Conservation (phyloP, 2,888 invertebrate genomes). For the Trichopoda pennipes region DNA sequence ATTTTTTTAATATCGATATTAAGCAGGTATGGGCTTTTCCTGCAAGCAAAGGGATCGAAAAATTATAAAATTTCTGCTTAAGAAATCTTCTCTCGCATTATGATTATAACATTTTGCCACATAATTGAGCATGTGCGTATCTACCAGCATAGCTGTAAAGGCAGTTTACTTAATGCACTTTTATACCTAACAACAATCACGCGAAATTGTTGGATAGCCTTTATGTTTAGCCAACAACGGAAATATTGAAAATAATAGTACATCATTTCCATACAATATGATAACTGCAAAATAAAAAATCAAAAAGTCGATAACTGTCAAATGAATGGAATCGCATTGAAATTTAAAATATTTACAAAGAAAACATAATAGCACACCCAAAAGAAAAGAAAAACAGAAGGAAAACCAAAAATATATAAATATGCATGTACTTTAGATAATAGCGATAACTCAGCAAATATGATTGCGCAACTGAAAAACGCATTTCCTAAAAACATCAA, state of each 20-base stretch:
- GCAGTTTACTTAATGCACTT: too few relatives aligned
- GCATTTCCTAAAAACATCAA: slow-evolving; percentile 61
- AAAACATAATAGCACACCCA: slow-evolving; percentile 31
- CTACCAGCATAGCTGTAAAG: too few relatives aligned
- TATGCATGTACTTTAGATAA: neutral
- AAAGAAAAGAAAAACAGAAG: slow-evolving; percentile 21
- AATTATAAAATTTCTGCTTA: too few relatives aligned
- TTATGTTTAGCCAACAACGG: slow-evolving; percentile 33
- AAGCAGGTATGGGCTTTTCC: too few relatives aligned
- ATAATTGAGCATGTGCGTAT: too few relatives aligned
- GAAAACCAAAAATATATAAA: slow-evolving; percentile 6
- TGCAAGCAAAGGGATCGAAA: too few relatives aligned
- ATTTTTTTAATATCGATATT: too few relatives aligned
- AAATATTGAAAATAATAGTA: slow-evolving; percentile 54
- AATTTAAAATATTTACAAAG: slow-evolving; percentile 78
- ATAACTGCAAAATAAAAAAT: slow-evolving; percentile 19
- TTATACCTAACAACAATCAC: too few relatives aligned
- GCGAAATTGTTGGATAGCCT: too few relatives aligned
- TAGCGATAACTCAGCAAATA: slow-evolving; percentile 61
- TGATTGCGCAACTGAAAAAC: slow-evolving; percentile 57
- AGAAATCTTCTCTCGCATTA: too few relatives aligned
- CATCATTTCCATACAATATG: slow-evolving; percentile 52
- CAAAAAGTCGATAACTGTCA: slow-evolving; percentile 74
- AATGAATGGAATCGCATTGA: slow-evolving; percentile 69
- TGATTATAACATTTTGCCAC: too few relatives aligned